Base-by-base conservation (phyloP, 2,888 invertebrate species). In the Orchesellides sinensis region DNA sequence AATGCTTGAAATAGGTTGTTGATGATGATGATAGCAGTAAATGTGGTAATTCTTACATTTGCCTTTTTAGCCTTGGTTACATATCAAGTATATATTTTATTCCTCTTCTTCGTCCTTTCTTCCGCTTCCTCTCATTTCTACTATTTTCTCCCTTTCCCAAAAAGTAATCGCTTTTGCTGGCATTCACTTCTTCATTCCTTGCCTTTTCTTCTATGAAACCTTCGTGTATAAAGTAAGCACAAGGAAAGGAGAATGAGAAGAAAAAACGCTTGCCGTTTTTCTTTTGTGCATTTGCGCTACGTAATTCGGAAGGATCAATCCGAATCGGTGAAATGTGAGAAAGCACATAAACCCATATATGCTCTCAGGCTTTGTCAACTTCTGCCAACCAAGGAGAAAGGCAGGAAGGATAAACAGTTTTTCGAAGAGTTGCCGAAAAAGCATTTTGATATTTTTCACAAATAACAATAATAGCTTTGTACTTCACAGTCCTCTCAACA, bases 221-320 rank as follows among this genome's bases (percentile, higher is more conserved):
- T 59, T 47, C 4, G 27, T 63, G 73, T 47, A 32, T 27, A 35
- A 17, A 74, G 32, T 25, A 61, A 52, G 54, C 40, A 65, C 3
- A 35, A 63, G 32, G 61, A 63, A 35, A 47, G 19, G 47, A 73
- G 19, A 73, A 40, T 35, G 23, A 17, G 10, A 61, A 61, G 47
- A 40, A 29, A 8, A 6, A 27, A 29, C 40, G 19, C 32, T 19
- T 25, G 21, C 54, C 25, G 35, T 47, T 27, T 61, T 45, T 61
- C 61, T 47, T n/a, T 47, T 61, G 63, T 74, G 73, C 29, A 47
- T 47, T 12, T 52, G 75, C 45, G 68, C 56, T 56, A 66, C 66
- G 75, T 77, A 68, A 77, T 77, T 77, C 66, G 66, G 54, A 68
- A 27, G 75, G 75, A 77, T 77, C 75, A 66, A 68, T 77, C 66